Conservation (phyloP, 2,888 invertebrate genomes). For the Hololepta plana region DNA sequence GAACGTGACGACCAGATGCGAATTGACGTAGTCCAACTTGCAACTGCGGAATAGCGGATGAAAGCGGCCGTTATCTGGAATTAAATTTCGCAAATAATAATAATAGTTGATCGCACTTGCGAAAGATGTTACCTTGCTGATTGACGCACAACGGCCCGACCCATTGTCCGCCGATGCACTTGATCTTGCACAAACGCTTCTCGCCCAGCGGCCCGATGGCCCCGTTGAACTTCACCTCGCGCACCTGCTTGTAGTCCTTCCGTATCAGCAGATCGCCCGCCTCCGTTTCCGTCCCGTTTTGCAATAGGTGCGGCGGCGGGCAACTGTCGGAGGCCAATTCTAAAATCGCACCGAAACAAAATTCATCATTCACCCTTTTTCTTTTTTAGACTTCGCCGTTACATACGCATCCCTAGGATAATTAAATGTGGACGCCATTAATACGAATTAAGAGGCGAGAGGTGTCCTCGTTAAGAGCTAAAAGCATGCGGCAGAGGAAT, state of each 20-base stretch:
- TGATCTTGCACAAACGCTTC: slow-evolving; percentile 61
- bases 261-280: slow-evolving; percentile 21
- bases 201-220: slow-evolving; percentile 56
- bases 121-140: slow-evolving; percentile 42
- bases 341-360: too few species aligned
- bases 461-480: too few species aligned
- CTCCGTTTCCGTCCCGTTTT: slow-evolving; percentile 27
- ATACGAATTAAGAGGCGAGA: too few species aligned
- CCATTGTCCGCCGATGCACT: slow-evolving; percentile 72
- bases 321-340: slow-evolving; percentile 25
- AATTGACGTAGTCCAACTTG: slow-evolving; percentile 46
- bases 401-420: too few species aligned
- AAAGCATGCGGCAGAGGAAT: too few species aligned
- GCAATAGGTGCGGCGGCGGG: slow-evolving; percentile 25
- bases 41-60: slow-evolving; percentile 62
- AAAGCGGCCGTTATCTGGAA: slow-evolving; percentile 51
- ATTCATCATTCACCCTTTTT: too few species aligned
- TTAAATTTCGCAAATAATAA: slow-evolving; percentile 6
- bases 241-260: slow-evolving; percentile 25
- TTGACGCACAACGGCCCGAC: slow-evolving; percentile 64
- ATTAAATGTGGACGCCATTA: too few species aligned
- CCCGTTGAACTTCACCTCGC: slow-evolving; percentile 56
- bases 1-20: slow-evolving; percentile 52
- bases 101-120: slow-evolving; percentile 3
- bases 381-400: too few species aligned